Evolutionary conservation across 2,113 vertebrate species (phyloP), one percentile per base, ranked within the genome.

Genomic region (Junco hyemalis): DNA sequence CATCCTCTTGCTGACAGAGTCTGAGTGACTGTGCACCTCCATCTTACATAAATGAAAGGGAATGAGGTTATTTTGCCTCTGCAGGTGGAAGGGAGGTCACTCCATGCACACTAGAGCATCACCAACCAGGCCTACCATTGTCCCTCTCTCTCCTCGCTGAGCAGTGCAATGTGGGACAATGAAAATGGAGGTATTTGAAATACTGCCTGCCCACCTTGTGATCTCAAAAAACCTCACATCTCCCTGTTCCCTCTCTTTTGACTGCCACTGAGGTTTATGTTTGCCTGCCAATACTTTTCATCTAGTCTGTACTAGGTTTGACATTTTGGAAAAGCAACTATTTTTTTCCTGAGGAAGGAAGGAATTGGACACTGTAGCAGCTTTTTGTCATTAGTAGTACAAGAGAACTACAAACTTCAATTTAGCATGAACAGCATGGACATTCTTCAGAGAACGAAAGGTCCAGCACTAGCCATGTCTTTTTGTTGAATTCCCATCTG

Each of bases 101-200:
- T 76, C 54, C 29, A 26, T 57, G 56, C 53, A 28, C 35, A 33
- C 31, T 22, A 66, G 38, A 63, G 19, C 35, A 31, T 59, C 38
- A 12, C 38, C 60, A 51, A 2, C 35, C n/a, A 26, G 47, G 8
- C 6, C 15, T 25, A 19, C 48, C 64, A 8, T 4, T 22, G 42
- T 63, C 60, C 38, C 54, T 85, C 63, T 47, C 56, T 85, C 59
- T 47, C 56, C 51, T 54, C 6, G 7, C 61, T 20, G 25, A 28
- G 9, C 0, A 0, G 8, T 9, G 5, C 5, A 3, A 35, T 2
- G 2, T 24, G 51, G 26, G 57, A 64, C 66, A 85, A 47, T 17
- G 23, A 71, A 80, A 88, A 45, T 11, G 8, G 33, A 71, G 33
- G 31, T 56, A 16, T 59, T 86, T 77, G 23, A 73, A 38, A 70